Evolutionary conservation across 2,113 vertebrate species (phyloP).

Genomic region (Neolamprologus ventralis): DNA sequence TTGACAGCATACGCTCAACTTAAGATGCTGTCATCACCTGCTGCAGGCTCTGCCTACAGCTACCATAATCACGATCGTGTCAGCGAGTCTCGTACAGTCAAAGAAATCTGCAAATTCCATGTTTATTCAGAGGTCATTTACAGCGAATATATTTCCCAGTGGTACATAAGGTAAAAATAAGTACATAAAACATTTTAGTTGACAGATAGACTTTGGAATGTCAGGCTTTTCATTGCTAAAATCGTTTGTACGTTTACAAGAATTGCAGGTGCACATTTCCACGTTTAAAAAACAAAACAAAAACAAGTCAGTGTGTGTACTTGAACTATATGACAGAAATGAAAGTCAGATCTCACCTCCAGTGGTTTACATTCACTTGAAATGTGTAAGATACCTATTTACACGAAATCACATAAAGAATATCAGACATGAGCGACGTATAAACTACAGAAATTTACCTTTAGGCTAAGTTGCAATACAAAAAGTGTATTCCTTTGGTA

Average conservation of each 20-base stretch:
- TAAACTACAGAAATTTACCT: constrained; percentile 32
- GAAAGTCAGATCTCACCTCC: background rate
- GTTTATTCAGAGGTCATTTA: constrained; percentile 54
- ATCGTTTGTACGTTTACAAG: constrained; percentile 41
- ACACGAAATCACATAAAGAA: constrained; percentile 26
- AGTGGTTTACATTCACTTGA: constrained; percentile 43
- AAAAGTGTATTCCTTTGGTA: constrained; percentile 65
- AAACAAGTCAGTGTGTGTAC: background rate
- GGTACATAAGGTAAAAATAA: constrained; percentile 58
- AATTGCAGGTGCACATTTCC: constrained; percentile 14
- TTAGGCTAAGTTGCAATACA: constrained; percentile 31
- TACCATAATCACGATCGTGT: background rate
- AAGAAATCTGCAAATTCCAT: constrained; percentile 36
- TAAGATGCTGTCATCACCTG: background rate
- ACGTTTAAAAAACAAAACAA: background rate
- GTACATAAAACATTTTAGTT: constrained; percentile 56
- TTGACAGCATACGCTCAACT: background rate
- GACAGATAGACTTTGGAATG: constrained; percentile 57
- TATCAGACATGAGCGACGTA: constrained; percentile 45
- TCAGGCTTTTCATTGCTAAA: constrained; percentile 46
- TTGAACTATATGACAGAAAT: background rate
- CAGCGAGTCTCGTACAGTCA: background rate
- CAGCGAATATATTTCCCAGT: constrained; percentile 52
- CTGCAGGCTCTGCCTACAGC: background rate
- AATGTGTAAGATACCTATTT: constrained; percentile 32